Conservation (phyloP, 2,797 vertebrate genomes). For the Rhinella marina region DNA sequence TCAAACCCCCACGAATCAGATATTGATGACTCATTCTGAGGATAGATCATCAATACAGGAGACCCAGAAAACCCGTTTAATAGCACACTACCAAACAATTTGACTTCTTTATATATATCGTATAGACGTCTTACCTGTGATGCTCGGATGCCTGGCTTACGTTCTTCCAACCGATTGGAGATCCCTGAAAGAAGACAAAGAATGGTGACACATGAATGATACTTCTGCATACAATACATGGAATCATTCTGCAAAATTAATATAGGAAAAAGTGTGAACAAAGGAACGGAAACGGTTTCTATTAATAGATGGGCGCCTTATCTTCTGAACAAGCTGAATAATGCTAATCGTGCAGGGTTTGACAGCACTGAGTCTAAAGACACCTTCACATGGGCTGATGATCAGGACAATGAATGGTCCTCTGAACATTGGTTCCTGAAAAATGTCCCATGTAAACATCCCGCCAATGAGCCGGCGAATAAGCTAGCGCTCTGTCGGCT, state of each 20-base stretch:
- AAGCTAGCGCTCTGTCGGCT: too few species aligned
- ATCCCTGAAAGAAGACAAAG: slow-evolving; percentile 70
- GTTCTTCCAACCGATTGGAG: slow-evolving; percentile 84
- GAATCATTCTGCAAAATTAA: not conserved
- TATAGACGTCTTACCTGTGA: slow-evolving; percentile 79
- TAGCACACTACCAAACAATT: too few species aligned
- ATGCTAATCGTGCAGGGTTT: not conserved
- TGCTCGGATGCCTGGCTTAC: slow-evolving; percentile 83
- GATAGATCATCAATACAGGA: too few species aligned
- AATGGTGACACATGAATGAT: not conserved
- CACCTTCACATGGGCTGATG: too few species aligned
- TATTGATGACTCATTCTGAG: too few species aligned
- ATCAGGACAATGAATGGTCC: too few species aligned
- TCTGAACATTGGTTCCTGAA: too few species aligned
- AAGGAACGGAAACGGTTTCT: not conserved
- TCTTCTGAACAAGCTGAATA: not conserved
- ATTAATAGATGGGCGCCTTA: not conserved
- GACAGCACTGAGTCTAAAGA: too few species aligned
- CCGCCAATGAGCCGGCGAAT: too few species aligned
- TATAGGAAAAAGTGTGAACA: not conserved
- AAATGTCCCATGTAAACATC: too few species aligned
- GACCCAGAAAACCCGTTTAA: too few species aligned
- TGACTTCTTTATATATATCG: not conserved
- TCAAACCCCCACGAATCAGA: too few species aligned
- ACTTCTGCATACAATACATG: not conserved